Base-by-base conservation (phyloP, 2,797 vertebrate species). In the Phoebastria nigripes region DNA sequence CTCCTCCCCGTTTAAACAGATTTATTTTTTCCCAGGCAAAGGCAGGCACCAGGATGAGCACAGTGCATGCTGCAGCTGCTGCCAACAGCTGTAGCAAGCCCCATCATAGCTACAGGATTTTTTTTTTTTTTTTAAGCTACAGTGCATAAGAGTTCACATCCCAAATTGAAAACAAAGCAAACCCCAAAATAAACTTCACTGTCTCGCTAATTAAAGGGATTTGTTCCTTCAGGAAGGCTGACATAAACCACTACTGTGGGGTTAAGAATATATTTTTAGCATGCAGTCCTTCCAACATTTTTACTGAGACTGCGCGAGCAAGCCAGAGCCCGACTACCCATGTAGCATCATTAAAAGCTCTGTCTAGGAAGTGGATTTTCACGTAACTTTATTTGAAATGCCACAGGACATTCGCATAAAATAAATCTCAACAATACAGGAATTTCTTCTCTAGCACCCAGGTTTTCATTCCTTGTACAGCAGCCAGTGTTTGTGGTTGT, bases 161-260 rank as follows among this genome's bases (percentile, higher is more conserved):
- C 71, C 90, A 74, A 85, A 87, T 9, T 7, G 61, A 82, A 90
- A 95, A 89, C 83, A 93, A 89, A 89, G 67, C 81, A 94, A 95
- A 80, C 65, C 71, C 83, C 72, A 94, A 90, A 96, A 96, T 95
- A 96, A 94, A 90, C 63, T 22, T 19, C 15, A 2, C 76, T 56
- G 46, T 18, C 62, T 71, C 59, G 39, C 90, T 95, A 97, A 96
- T 95, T 95, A 93, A 70, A 96, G 95, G 61, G 94, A 94, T 17
- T 66, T 0, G 0, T 82, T 92, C 67, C 80, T 82, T 52, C 86
- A 85, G 90, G 83, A 96, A 92, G 74, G 90, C 81, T 41, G 63
- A 93, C 37, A 89, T 25, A 85, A 96, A 95, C 92, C 88, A 58
- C 89, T 66, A 81, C 83, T 63, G 55, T 12, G 42, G 65, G 73